Conservation (phyloP, 2,888 invertebrate species). For the Caradrina kadenii region DNA sequence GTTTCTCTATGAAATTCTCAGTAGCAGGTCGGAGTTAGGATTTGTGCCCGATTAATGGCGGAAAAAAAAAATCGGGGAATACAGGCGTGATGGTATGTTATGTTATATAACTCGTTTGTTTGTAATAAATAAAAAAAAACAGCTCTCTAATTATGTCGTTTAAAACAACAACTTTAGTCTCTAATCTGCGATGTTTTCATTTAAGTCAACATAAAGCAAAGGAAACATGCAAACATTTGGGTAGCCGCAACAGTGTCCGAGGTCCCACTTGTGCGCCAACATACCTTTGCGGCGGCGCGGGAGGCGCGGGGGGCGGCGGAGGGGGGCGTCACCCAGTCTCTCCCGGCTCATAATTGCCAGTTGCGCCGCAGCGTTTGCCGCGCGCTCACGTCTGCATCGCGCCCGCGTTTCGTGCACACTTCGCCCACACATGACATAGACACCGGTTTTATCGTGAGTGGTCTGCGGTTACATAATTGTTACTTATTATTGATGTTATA, state of each 20-base stretch:
- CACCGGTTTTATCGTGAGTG: slow-evolving; percentile 82
- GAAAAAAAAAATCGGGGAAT: too few species aligned
- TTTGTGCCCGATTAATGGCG: too few species aligned
- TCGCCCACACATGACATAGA: slow-evolving; percentile 78
- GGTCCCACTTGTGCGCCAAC: slow-evolving; percentile 83
- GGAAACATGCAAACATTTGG: slow-evolving; percentile 52
- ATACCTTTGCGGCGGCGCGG: slow-evolving; percentile 72
- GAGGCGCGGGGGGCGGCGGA: slow-evolving; percentile 42
- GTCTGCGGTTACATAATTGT: slow-evolving; percentile 79
- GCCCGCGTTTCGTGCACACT: slow-evolving; percentile 65
- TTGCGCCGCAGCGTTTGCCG: slow-evolving; percentile 85
- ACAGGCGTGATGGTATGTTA: too few species aligned
- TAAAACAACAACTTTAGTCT: slow-evolving; percentile 1
- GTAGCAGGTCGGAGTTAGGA: too few species aligned
- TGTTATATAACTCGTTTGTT: background rate
- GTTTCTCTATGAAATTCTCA: too few species aligned
- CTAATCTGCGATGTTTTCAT: slow-evolving; percentile 40
- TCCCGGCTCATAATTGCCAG: slow-evolving; percentile 70
- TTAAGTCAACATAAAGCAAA: slow-evolving; percentile 37
- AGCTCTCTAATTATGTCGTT: background rate
- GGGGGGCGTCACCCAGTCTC: slow-evolving; percentile 71
- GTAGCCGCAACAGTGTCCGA: slow-evolving; percentile 62
- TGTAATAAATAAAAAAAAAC: slow-evolving; percentile 9
- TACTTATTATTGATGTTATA: slow-evolving; percentile 52
- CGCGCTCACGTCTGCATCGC: slow-evolving; percentile 75